phyloP scores from a whole-genome alignment of 2,113 vertebrate genomes.

The Pterocles orientalis region DNA sequence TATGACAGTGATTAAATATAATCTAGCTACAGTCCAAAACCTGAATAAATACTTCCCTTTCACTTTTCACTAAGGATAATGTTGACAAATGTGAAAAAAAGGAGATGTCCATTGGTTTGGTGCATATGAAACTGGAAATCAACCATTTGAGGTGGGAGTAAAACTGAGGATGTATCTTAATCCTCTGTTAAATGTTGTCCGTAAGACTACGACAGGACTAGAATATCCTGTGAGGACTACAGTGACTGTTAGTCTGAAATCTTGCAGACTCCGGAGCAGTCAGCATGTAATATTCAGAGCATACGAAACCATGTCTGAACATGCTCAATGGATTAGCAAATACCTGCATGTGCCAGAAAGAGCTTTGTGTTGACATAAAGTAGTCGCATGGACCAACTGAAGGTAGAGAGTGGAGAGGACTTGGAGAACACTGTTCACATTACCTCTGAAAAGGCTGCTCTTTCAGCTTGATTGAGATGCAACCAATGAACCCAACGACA shows the following conservation, averaged over 20 bases:
- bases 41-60: not conserved
- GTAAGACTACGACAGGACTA: not conserved
- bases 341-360: not conserved
- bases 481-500: not conserved
- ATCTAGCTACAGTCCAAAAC: not conserved
- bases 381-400: not conserved
- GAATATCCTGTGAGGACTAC: not conserved
- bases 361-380: not conserved
- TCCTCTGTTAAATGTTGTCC: not conserved
- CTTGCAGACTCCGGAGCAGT: not conserved
- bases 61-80: not conserved
- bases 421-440: not conserved
- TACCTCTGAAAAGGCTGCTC: fast-evolving
- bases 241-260: not conserved
- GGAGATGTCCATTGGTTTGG: fast-evolving
- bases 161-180: not conserved
- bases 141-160: not conserved
- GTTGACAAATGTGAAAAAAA: not conserved
- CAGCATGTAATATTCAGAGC: not conserved
- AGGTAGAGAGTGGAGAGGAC: not conserved
- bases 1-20: not conserved
- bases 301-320: fast-evolving
- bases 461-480: not conserved
- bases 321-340: not conserved
- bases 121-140: not conserved